Evolutionary conservation across 2,888 invertebrate species (phyloP).

Genomic region (Thera britannica): DNA sequence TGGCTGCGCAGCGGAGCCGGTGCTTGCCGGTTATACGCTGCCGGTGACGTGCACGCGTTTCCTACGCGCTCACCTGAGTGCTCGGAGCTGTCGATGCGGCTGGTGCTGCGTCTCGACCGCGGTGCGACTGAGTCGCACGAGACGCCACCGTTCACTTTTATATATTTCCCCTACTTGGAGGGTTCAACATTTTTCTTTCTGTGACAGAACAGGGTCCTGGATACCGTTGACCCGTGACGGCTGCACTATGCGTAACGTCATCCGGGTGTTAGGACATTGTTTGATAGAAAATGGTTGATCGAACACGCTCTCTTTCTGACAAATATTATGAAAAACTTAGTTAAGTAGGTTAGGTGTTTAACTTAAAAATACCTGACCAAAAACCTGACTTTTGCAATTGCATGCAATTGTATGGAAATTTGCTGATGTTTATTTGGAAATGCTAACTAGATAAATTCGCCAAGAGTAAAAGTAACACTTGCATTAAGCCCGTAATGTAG

Average conservation of each 20-base stretch:
- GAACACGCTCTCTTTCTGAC: constrained; percentile 42
- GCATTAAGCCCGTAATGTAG: too few species aligned
- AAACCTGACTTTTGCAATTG: not conserved
- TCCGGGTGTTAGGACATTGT: constrained; percentile 53
- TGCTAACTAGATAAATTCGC: too few species aligned
- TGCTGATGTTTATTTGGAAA: not conserved
- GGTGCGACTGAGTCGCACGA: constrained; percentile 75
- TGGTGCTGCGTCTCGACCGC: constrained; percentile 60
- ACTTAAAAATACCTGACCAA: not conserved
- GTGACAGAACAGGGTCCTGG: constrained; percentile 53
- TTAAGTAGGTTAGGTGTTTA: too few species aligned
- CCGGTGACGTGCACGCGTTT: constrained; percentile 37
- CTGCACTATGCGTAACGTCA: constrained; percentile 38
- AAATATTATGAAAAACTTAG: constrained; percentile 2
- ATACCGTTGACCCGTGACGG: constrained; percentile 61
- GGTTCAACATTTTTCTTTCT: constrained; percentile 59
- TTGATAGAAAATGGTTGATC: constrained; percentile 44
- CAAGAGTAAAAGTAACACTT: too few species aligned
- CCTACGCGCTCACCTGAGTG: constrained; percentile 56
- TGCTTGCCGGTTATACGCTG: constrained; percentile 34
- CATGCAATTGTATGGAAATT: not conserved
- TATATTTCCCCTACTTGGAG: constrained; percentile 71
- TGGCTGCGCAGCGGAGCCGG: constrained; percentile 35
- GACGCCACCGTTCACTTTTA: constrained; percentile 70
- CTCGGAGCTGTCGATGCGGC: constrained; percentile 44